Percentiles rank a stretch among this genome's conserved stretches.
phyloP scores from a whole-genome alignment of 2,888 invertebrate genomes.

The Gymnosoma rotundatum region DNA sequence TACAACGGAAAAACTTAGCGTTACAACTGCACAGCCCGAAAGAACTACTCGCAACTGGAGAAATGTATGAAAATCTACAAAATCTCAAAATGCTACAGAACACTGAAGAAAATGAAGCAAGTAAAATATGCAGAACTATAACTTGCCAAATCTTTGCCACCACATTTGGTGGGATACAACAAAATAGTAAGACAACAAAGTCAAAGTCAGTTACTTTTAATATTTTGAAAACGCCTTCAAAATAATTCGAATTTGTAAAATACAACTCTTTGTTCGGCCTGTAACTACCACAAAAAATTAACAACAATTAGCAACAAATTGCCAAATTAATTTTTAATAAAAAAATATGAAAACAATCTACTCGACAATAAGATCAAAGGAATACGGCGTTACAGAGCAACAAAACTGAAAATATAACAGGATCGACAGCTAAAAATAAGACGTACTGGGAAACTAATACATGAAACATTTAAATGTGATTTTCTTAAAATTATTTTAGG shows the following conservation, averaged over 20 bases:
- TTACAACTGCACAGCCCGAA: too few species aligned
- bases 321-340: neutral
- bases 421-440: too few species aligned
- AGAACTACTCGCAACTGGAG: too few species aligned
- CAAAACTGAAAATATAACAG: too few species aligned
- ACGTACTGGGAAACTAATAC: too few species aligned
- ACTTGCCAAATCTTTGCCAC: neutral
- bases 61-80: constrained; percentile 13
- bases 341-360: constrained; percentile 56
- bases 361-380: constrained; percentile 21
- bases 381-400: too few species aligned
- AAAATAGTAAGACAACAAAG: constrained; percentile 9
- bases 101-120: constrained; percentile 18
- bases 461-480: too few species aligned
- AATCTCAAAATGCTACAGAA: neutral
- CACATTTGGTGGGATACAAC: neutral
- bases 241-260: constrained; percentile 53
- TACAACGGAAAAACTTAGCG: neutral
- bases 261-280: constrained; percentile 65
- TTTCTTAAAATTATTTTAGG: constrained; percentile 8
- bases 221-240: neutral
- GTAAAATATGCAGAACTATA: neutral
- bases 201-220: neutral
- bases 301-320: neutral
- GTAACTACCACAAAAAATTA: constrained; percentile 30